Evolutionary conservation across 2,888 invertebrate species (phyloP), one percentile per base, ranked within the genome.

Genomic region (Nemurella pictetii): DNA sequence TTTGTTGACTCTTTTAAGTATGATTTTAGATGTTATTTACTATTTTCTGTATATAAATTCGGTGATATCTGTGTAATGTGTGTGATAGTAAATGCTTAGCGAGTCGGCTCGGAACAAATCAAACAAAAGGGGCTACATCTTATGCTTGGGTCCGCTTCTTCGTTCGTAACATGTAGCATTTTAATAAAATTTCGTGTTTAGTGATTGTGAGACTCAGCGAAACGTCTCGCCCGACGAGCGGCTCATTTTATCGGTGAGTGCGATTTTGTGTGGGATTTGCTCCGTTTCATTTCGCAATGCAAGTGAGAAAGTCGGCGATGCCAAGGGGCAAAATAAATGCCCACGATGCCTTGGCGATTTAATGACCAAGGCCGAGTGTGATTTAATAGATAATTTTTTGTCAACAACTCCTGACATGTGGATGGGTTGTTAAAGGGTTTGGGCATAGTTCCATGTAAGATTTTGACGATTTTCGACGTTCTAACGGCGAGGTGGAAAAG

Each of bases 91-190:
- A 83, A 85, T 80, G 74, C 32, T 55, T 29, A 83, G 85, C 83
- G 72, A 75, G 86, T 86, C 85, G 85, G 87, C 86, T 86, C 85
- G 84, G 87, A 86, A 87, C 86, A 87, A 87, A 87, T 85, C 85
- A 85, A 87, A 87, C 87, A 87, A 87, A 86, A 87, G 87, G 86
- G 87, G 86, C 74, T 84, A 84, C 86, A 83, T 85, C 82, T 36
- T 72, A 29, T 83, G 84, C 85, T 84, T 83, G 80, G 84, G 85
- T 84, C 85, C 85, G 80, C 75, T 83, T 36, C 80, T 74, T 84
- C 84, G 85, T 86, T 81, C 85, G 85, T 85, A 85, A 83, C 80
- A 85, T 86, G 85, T 85, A 85, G 84, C 84, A 77, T 85, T 85
- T 80, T 83, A 84, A 86, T 77, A 55, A 55, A 55, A 55, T 20